Percentiles rank a stretch among this genome's conserved stretches.
Evolutionary conservation across 1,140 invertebrate genomes (phyloP).

Genomic region (Heterodera carotae): DNA sequence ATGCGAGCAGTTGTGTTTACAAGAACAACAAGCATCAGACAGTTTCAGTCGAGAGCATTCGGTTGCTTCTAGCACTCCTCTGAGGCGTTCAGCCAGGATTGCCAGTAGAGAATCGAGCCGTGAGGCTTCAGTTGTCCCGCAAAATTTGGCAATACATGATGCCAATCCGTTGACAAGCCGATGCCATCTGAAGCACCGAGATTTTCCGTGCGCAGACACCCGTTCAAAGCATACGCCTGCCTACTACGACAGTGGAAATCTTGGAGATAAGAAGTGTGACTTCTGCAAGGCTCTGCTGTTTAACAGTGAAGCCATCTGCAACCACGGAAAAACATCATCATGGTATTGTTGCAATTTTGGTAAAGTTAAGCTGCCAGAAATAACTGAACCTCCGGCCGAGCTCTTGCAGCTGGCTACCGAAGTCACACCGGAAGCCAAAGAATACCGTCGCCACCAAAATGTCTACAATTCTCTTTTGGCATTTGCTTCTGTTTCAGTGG

Average conservation of each 20-base stretch:
- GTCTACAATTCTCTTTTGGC: constrained; percentile 7
- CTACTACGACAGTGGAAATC: constrained; percentile 14
- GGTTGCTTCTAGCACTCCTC: background rate
- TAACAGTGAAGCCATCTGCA: background rate
- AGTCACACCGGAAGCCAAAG: background rate
- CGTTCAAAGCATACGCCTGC: background rate
- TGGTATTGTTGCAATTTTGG: constrained; percentile 10
- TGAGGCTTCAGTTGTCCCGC: background rate
- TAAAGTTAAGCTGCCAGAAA: background rate
- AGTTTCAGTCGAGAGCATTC: background rate
- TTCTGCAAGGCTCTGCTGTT: background rate
- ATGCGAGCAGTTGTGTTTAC: background rate
- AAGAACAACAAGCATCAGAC: background rate
- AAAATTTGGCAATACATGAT: background rate
- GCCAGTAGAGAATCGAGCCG: background rate
- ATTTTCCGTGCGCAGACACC: background rate
- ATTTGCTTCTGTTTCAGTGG: background rate
- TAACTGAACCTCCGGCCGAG: background rate
- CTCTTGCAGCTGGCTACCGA: background rate
- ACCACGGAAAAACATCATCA: background rate
- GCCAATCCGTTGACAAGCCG: background rate
- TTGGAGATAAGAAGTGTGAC: background rate
- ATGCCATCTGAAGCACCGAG: background rate
- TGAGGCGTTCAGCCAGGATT: background rate
- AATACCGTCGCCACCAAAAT: background rate